These are phyloP conservation scores for Helleia helle DNA, from an alignment of 2,888 invertebrate species.

Conservation along the genomic window DNA sequence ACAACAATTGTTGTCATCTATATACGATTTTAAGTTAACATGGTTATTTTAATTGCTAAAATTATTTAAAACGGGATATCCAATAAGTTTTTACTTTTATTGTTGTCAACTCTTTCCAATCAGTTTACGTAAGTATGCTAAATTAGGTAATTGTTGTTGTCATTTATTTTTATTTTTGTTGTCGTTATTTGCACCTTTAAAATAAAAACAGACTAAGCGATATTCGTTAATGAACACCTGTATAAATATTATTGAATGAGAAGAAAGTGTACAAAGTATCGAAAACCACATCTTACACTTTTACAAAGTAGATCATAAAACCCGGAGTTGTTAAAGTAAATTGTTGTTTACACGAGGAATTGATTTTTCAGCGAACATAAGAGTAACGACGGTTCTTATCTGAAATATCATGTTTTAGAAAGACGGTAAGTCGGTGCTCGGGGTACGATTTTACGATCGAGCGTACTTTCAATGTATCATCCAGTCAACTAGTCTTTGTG, in stretches of 20 bases:
- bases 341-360: conserved; percentile 11
- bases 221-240: no score
- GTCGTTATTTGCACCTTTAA: no score
- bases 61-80: no score
- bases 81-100: no score
- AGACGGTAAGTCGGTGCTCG: background rate
- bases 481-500: background rate
- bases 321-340: background rate
- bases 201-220: no score
- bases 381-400: conserved; percentile 6
- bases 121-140: no score
- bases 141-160: no score
- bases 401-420: background rate
- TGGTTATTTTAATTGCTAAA: no score
- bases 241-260: background rate
- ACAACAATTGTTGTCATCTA: no score
- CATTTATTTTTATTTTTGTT: no score
- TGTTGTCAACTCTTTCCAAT: no score
- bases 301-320: conserved; percentile 2
- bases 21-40: no score
- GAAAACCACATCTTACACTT: background rate
- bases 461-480: background rate
- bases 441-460: background rate
- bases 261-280: conserved; percentile 1
- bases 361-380: conserved; percentile 8